Percentiles rank a stretch among this genome's conserved stretches.
These are phyloP conservation scores for Macrosoma leucophasiata DNA, from an alignment of 2,888 invertebrate genomes.

Conservation along the genomic window DNA sequence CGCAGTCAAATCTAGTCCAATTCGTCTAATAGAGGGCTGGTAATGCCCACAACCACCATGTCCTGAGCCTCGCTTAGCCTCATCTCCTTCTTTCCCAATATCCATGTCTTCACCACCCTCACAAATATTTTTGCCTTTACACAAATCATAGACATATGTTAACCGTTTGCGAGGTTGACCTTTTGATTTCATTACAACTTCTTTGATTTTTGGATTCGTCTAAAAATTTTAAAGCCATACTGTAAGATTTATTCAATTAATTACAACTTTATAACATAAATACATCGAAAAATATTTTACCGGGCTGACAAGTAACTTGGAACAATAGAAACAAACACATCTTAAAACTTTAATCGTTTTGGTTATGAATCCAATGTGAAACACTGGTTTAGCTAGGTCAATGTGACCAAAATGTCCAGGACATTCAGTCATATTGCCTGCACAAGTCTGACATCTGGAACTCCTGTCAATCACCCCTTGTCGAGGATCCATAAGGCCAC, in stretches of 20 bases:
- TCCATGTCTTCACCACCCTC: conserved; percentile 99
- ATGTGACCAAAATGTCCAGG: conserved; percentile 99
- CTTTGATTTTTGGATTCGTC: conserved; percentile 94
- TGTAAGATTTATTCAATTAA: conserved; percentile 6
- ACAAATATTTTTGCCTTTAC: conserved; percentile 98
- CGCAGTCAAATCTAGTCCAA: conserved; percentile 94
- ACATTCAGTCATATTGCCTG: conserved; percentile 98
- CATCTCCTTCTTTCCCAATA: conserved; percentile 85
- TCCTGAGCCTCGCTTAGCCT: conserved; percentile 73
- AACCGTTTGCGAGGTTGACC: conserved; percentile 96
- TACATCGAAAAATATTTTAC: conserved; percentile 70
- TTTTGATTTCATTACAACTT: conserved; percentile 96
- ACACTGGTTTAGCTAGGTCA: conserved; percentile 98
- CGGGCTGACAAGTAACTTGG: conserved; percentile 95
- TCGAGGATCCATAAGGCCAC: conserved; percentile 99
- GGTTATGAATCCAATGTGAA: conserved; percentile 97
- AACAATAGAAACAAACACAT: conserved; percentile 99
- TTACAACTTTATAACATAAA: conserved; percentile 2
- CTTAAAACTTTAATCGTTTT: conserved; percentile 98
- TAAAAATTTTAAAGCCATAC: too few species aligned
- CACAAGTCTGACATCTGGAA: conserved; percentile 96
- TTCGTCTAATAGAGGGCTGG: conserved; percentile 93
- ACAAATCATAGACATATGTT: conserved; percentile 97
- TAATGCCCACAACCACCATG: conserved; percentile 99
- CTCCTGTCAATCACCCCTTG: conserved; percentile 98